phyloP scores from a whole-genome alignment of 2,888 invertebrate species.

The Drosophila stalkeri region DNA sequence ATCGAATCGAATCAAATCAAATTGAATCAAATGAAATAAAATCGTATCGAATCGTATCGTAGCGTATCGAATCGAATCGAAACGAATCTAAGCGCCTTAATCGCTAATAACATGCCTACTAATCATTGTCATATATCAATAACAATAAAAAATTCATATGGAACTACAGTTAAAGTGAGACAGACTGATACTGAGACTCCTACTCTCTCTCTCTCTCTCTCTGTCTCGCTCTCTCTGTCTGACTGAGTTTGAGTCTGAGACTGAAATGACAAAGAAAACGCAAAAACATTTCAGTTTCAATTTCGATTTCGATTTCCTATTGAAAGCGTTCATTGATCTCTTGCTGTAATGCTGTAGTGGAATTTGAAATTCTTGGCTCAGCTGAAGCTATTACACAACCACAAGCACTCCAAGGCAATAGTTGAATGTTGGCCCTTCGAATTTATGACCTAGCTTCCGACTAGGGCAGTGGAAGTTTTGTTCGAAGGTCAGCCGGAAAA shows the following conservation, averaged over 20 bases:
- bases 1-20: conserved; percentile 20
- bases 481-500: conserved; percentile 54
- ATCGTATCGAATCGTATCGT: conserved; percentile 28
- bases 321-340: conserved; percentile 76
- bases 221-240: too few relatives aligned
- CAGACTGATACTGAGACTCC: background rate
- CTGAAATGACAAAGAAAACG: conserved; percentile 43
- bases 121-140: conserved; percentile 54
- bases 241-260: background rate
- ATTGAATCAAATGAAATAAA: conserved; percentile 32
- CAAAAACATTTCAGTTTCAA: conserved; percentile 40
- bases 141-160: conserved; percentile 18
- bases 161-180: conserved; percentile 17
- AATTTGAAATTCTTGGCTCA: conserved; percentile 35
- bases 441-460: conserved; percentile 55
- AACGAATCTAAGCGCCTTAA: conserved; percentile 36
- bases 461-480: conserved; percentile 51
- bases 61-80: conserved; percentile 21
- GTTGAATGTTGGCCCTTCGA: conserved; percentile 21
- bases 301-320: conserved; percentile 73
- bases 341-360: conserved; percentile 31
- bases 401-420: conserved; percentile 52
- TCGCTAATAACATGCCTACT: conserved; percentile 47
- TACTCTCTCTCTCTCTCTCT: background rate
- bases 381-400: conserved; percentile 28